Evolutionary conservation across 2,888 invertebrate genomes (phyloP), one percentile per base, ranked within the genome.

Genomic region (Euplexia lucipara): DNA sequence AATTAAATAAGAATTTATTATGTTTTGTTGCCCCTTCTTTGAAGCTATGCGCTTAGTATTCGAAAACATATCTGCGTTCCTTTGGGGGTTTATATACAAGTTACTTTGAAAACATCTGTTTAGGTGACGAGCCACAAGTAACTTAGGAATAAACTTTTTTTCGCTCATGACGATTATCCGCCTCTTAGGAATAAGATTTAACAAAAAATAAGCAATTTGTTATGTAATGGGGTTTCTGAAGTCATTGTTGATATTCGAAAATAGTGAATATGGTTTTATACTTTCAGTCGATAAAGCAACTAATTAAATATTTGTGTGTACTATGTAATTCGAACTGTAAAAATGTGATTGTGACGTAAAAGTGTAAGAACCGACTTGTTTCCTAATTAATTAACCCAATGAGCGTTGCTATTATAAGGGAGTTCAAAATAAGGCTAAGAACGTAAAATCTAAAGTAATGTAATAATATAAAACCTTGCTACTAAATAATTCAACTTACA

Each of bases 91-190:
- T 48, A 59, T 77, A 56, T 52, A 62, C 12, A 58, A 75, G 79
- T 81, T 81, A 70, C 75, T 78, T 81, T 75, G 42, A 53, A 63
- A 70, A 30, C 51, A 69, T 72, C 58, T 57, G 57, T 67, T 56
- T 63, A 62, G 53, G 45, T 70, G 56, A 65, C 37, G 34, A 73
- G 67, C 70, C 67, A 77, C 70, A 69, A 64, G 69, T 75, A 78
- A 73, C 70, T 78, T 81, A 80, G 66, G 69, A 68, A 52, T 73
- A 78, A 78, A 75, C 62, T 70, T 85, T 85, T 82, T 88, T 87
- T 88, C 88, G 92, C 91, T 91, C 92, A 91, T 86, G 89, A 91
- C 86, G 86, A 89, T 86, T 89, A 89, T 92, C 92, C 92, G 92
- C 92, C 92, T 92, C 90, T 88, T 92, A 92, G 91, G 83, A 83